Base-by-base conservation (phyloP, 2,888 invertebrate species). In the Agriopis leucophaearia region DNA sequence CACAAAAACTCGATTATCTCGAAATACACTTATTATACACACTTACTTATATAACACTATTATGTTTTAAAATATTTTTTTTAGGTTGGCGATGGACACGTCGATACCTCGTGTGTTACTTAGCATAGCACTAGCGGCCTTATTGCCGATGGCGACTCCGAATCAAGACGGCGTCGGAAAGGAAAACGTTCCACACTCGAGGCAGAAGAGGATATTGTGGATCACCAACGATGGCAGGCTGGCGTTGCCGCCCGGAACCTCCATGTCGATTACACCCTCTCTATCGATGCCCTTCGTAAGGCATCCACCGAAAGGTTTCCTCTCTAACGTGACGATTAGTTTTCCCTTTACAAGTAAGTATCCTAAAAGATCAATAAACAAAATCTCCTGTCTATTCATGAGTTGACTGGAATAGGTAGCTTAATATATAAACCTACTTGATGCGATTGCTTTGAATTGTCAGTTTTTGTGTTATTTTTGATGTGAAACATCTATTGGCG, bases 151-250 rank as follows among this genome's bases (percentile, higher is more conserved):
- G 81, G 92, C 87, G 35, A 87, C 92, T 62, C 84, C 88, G 1
- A 82, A 87, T 61, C 79, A 85, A 59, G 88, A 88, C 45, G 82
- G 82, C 35, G 70, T 86, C 51, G 84, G 89, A 45, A 92, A 92
- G 74, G 90, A 94, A 72, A 85, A 93, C 71, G 83, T 91, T 74
- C 94, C 95, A 45, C 97, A 97, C 88, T 96, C 96, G 48, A 94
- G 97, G 70, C 96, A 97, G 85, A 97, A 98, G 86, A 95, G 97
- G 81, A 94, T 98, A 77, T 93, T 98, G 51, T 97, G 97, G 97
- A 95, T 98, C 73, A 97, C 97, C 10, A 96, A 97, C 74, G 97
- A 97, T 85, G 97, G 97, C 1, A 94, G 97, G 8, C 88, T 98
- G 79, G 97, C 97, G 0, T 84, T 98, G 74, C 98, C 98, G 1